Evolutionary conservation across 2,113 vertebrate genomes (phyloP).

Genomic region (Amphiprion percula): DNA sequence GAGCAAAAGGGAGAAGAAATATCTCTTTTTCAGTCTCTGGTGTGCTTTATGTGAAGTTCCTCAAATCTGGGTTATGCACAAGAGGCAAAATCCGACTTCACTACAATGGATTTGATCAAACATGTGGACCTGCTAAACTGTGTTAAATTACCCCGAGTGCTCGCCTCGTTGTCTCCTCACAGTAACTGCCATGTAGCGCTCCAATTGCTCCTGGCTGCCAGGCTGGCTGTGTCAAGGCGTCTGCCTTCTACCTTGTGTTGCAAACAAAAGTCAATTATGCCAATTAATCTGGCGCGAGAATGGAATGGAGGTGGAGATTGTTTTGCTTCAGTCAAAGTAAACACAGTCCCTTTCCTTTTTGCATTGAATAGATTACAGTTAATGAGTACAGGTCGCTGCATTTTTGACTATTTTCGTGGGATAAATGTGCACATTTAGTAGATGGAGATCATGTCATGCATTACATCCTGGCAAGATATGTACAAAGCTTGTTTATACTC

Average conservation of each 20-base stretch:
- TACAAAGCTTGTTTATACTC: constrained; percentile 64
- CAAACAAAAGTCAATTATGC: constrained; percentile 75
- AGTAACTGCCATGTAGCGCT: constrained; percentile 61
- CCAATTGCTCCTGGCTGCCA: constrained; percentile 78
- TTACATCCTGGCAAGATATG: constrained; percentile 66
- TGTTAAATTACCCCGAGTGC: constrained; percentile 72
- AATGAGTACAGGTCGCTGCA: constrained; percentile 68
- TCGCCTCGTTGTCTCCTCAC: constrained; percentile 71
- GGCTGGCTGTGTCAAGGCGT: constrained; percentile 63
- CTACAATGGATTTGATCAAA: constrained; percentile 59
- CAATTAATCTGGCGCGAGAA: constrained; percentile 76
- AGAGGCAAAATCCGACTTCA: constrained; percentile 1
- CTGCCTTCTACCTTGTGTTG: constrained; percentile 66
- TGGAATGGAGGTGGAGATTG: constrained; percentile 76
- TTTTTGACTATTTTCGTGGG: constrained; percentile 64
- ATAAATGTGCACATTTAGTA: constrained; percentile 64
- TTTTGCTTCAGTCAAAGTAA: constrained; percentile 77
- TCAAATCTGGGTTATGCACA: constrained; percentile 30
- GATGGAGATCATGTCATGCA: constrained; percentile 66
- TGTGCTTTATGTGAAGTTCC: constrained; percentile 14
- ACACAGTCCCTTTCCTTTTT: constrained; percentile 59
- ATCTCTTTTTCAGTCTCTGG: background rate
- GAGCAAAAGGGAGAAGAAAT: constrained; percentile 8
- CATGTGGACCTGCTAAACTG: constrained; percentile 48
- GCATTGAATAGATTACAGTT: constrained; percentile 58